Evolutionary conservation across 2,113 vertebrate species (phyloP), one percentile per base, ranked within the genome.

Genomic region (Stictonetta naevosa): DNA sequence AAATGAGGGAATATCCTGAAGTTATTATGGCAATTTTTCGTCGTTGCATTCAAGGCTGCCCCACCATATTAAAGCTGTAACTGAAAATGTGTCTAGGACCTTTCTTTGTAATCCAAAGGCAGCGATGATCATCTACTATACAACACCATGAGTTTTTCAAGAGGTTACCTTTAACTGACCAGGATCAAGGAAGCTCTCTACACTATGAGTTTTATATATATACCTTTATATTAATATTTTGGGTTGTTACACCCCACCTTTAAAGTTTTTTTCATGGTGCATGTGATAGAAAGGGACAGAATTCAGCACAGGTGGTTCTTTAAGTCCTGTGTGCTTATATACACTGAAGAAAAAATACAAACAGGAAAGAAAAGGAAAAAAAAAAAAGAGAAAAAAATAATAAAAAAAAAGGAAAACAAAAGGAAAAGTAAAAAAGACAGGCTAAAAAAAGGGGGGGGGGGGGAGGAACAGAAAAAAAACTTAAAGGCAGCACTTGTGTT

Each of bases 361-460:
- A 20, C 29, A 55, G 25, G 26, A 56, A 56, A 58, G 18, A 46
- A 67, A 67, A 58, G 18, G 18, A 13, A 4, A 38, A 62, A 62
- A 38, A 40, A 40, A 40, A 81, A 58, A 77, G 2, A 20, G n/a
- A n/a, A n/a, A n/a, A n/a, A n/a, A n/a, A n/a, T n/a, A n/a, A n/a
- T n/a, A 44, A 44, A 44, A 18, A 44, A 18, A 18, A 44, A 44
- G 11, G 11, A 18, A 20, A 10, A 19, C 18, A 46, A 46, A 46
- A 19, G 19, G 19, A 33, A 7, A 33, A 33, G 17, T 2, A 33
- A 6, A 36, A 62, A 62, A 9, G 23, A 38, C 13, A 5, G 25
- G 62, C 28, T 20, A 20, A 64, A 20, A 63, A 40, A 84, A 34
- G 20, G 25, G 3, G 3, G 1, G 2, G 4, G 1, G 2, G 2